Evolutionary conservation across 2,888 invertebrate species (phyloP).

Genomic region (Strigamia maritima): DNA sequence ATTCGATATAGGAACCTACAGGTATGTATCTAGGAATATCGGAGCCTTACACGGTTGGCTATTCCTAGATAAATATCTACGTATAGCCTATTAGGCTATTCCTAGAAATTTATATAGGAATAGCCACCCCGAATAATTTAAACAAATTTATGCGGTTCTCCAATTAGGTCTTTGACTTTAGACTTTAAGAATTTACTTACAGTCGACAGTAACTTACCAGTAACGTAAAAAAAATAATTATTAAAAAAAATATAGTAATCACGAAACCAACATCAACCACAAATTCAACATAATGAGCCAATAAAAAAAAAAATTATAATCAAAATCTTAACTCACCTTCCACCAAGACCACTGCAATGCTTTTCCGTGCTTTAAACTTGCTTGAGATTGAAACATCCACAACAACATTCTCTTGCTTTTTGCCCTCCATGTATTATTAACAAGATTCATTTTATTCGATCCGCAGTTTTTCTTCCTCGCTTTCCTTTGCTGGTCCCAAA

Average conservation of each 20-base stretch:
- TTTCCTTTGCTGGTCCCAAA: conserved; percentile 46
- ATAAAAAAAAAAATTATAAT: background rate
- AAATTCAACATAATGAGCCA: background rate
- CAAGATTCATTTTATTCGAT: background rate
- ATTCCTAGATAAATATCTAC: no score
- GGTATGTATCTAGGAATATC: no score
- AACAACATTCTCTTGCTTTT: conserved; percentile 47
- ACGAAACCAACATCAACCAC: background rate
- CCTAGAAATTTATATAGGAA: no score
- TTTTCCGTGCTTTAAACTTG: conserved; percentile 40
- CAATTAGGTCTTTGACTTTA: no score
- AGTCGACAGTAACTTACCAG: no score
- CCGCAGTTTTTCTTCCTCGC: conserved; percentile 41
- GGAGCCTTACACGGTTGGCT: no score
- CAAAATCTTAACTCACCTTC: conserved; percentile 45
- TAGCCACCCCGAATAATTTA: no score
- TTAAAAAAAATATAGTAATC: background rate
- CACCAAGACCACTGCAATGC: conserved; percentile 45
- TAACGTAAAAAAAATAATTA: no score
- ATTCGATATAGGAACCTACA: no score
- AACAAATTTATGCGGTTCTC: no score
- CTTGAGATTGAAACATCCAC: conserved; percentile 46
- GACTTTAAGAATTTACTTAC: no score
- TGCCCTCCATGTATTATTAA: conserved; percentile 42
- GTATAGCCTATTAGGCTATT: no score